Conservation (phyloP, 2,797 vertebrate species). For the Pagetopsis macropterus region DNA sequence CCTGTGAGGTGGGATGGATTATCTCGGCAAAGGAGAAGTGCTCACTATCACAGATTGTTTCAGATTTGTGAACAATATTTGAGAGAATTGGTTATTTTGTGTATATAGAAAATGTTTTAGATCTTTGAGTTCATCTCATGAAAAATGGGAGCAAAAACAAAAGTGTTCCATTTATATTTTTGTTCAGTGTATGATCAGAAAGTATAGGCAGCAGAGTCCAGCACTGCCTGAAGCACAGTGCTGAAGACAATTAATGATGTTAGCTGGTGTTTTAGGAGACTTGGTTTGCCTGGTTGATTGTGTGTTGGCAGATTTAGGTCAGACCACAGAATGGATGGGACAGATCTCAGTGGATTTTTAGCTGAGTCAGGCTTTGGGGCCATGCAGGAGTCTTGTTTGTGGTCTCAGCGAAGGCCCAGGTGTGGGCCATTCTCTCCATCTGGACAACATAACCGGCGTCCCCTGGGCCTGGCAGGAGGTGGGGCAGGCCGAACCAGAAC, state of each 20-base stretch:
- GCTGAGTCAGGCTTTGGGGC: constrained; percentile 73
- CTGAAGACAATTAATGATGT: constrained; percentile 40
- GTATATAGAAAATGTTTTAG: too few species aligned
- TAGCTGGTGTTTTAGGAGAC: constrained; percentile 3
- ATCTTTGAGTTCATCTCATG: too few species aligned
- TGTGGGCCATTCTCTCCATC: constrained; percentile 79
- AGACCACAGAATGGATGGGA: constrained; percentile 54
- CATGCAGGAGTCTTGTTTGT: constrained; percentile 36
- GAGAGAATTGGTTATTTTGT: too few species aligned
- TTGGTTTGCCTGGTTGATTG: constrained; percentile 31
- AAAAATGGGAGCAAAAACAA: too few species aligned
- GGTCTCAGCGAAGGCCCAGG: constrained; percentile 66
- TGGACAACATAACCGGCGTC: constrained; percentile 76
- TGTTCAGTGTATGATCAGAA: too few species aligned
- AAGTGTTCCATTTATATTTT: too few species aligned
- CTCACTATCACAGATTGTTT: too few species aligned
- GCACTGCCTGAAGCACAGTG: constrained; percentile 10
- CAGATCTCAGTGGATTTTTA: constrained; percentile 54
- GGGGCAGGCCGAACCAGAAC: constrained; percentile 58
- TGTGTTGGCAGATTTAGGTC: constrained; percentile 36
- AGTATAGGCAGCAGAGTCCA: constrained; percentile 32
- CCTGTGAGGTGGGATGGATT: too few species aligned
- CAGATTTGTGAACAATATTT: too few species aligned
- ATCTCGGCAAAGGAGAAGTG: too few species aligned
- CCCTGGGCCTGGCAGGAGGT: constrained; percentile 55